Percentiles rank a stretch among this genome's conserved stretches.
Conservation (phyloP, 1,140 invertebrate species). For the Heliconius nattereri region DNA sequence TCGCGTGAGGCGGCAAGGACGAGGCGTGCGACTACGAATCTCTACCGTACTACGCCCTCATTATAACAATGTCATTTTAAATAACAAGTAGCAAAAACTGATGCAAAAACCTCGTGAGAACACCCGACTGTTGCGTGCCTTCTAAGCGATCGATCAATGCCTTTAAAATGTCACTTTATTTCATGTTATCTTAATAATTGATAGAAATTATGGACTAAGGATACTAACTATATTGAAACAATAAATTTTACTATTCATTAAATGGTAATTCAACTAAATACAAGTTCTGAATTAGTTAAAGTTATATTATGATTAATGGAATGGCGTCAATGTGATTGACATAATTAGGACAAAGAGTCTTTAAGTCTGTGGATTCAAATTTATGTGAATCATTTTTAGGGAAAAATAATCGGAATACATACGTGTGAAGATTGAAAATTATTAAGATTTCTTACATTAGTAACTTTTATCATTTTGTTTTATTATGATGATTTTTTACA, state of each 20-base stretch:
- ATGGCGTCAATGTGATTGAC: neutral
- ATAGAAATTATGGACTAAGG: neutral
- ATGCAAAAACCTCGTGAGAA: conserved; percentile 14
- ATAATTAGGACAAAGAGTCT: neutral
- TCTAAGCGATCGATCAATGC: neutral
- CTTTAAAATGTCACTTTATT: conserved; percentile 4
- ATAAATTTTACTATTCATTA: conserved; percentile 1
- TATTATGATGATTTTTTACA: no score
- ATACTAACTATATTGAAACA: neutral
- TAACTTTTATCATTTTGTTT: no score
- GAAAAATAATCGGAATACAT: no score
- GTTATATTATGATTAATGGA: neutral
- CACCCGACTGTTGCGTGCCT: conserved; percentile 12
- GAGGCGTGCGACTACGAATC: conserved; percentile 30
- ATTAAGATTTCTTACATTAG: no score
- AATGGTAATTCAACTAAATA: neutral
- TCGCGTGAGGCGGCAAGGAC: conserved; percentile 31
- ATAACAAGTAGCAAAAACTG: conserved; percentile 21
- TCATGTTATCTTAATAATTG: neutral
- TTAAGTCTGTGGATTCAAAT: neutral
- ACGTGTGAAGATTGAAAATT: no score
- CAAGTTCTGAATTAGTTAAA: neutral
- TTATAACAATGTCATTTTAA: conserved; percentile 30
- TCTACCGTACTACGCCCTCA: conserved; percentile 30
- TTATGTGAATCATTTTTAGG: neutral